Base-by-base conservation (phyloP, 30 jellyfish, hydroid and myxozoan species). In the Hydractinia echinata region DNA sequence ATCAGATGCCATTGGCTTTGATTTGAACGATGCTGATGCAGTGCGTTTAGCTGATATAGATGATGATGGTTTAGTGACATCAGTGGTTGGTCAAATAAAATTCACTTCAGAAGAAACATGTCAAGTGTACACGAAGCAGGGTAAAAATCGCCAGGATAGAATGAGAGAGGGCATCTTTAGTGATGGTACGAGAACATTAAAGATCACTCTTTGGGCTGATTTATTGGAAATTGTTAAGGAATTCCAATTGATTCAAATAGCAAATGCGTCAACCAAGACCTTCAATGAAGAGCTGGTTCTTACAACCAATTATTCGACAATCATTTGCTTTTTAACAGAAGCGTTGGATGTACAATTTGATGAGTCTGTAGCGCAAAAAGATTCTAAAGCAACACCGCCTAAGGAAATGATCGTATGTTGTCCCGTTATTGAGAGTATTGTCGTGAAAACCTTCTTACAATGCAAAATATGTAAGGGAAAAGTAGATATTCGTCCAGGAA, bases 21-120 rank as follows among this genome's bases (percentile, higher is more conserved):
- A 67, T 67, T 11, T 67, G 50, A 67, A 67, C 51, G 78, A 67
- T 21, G 78, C 78, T 13, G 78, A 67, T 67, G 78, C 78, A 10
- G 50, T 20, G 21, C 20, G 14, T 13, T 67, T 67, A 20, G 11
- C 50, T 13, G 50, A 20, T 15, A 67, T 67, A 10, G 14, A 67
- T 13, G 78, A 67, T 48, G 78, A 15, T 13, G 78, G 78, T 20
- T 15, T 67, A 48, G 50, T 67, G 14, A 13, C 11, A 20, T 67
- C 78, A 10, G 11, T 67, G 11, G 78, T 67, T 21, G 78, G 78
- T 15, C 14, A 67, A 21, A 20, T 67, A 11, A 13, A 21, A 13
- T 67, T 67, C 21, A 13, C 78, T 13, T 10, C 19, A 13, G 14
- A 15, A 10, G 78, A 67, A 48, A 20, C 50, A 11, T 21, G 11